These are phyloP conservation scores for Drymodes brunneopygia DNA, from an alignment of 2,113 vertebrate species.

Conservation along the genomic window DNA sequence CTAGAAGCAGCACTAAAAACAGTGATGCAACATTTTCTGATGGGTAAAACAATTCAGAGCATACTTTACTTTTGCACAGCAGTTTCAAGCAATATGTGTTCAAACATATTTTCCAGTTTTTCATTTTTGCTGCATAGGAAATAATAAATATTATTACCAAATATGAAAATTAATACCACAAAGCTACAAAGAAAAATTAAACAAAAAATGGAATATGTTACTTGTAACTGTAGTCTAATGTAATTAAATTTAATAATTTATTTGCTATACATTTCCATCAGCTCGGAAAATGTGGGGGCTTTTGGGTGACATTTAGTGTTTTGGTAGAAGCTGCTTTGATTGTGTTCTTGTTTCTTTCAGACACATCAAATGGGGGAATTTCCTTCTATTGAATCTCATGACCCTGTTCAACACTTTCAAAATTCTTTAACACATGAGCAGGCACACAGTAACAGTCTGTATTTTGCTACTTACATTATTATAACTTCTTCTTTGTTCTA, in stretches of 20 bases:
- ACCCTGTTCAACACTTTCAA: not conserved
- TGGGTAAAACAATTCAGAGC: not conserved
- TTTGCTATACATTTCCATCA: not conserved
- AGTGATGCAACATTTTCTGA: not conserved
- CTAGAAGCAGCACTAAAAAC: not conserved
- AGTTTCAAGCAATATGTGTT: not conserved
- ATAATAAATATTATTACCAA: not conserved
- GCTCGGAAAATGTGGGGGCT: not conserved
- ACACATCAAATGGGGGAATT: not conserved
- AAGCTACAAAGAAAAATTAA: not conserved
- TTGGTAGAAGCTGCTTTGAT: not conserved
- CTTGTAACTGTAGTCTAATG: not conserved
- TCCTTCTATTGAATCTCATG: not conserved
- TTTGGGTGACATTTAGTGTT: not conserved
- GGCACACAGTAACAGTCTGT: accelerated
- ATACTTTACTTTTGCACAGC: not conserved
- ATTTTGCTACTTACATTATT: not conserved
- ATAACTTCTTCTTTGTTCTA: not conserved
- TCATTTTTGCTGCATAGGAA: not conserved
- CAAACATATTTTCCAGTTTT: not conserved
- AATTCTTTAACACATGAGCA: not conserved
- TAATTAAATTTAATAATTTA: not conserved
- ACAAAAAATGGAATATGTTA: not conserved
- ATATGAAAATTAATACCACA: not conserved
- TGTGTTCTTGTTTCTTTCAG: not conserved